These are phyloP conservation scores for Plectus sambesii DNA, from an alignment of 1,140 invertebrate genomes.

Conservation along the genomic window DNA sequence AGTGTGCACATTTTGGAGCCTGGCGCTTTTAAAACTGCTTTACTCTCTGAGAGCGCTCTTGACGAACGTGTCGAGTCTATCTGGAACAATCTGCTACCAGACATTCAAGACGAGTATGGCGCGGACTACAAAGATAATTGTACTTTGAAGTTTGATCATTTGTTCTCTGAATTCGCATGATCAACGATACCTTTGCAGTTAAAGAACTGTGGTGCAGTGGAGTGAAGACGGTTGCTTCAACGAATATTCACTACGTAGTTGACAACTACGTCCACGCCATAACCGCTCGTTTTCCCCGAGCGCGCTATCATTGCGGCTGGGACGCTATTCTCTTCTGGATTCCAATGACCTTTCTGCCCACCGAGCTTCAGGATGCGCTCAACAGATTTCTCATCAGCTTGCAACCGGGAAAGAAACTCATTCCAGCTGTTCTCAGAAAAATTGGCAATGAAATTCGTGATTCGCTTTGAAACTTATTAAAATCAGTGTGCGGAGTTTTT, in stretches of 20 bases:
- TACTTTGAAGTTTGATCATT: too few relatives aligned
- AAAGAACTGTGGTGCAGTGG: conserved; percentile 29
- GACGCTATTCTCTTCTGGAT: conserved; percentile 30
- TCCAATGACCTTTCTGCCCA: conserved; percentile 28
- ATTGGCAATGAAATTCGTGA: too few relatives aligned
- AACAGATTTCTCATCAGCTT: too few relatives aligned
- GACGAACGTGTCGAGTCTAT: conserved; percentile 27
- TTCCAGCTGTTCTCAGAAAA: too few relatives aligned
- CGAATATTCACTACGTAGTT: conserved; percentile 31
- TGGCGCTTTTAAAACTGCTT: too few relatives aligned
- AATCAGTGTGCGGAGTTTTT: too few relatives aligned
- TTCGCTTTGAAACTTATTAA: too few relatives aligned
- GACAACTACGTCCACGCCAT: conserved; percentile 37
- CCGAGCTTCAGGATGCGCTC: too few relatives aligned
- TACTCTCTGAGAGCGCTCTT: conserved; percentile 29
- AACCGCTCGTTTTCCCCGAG: conserved; percentile 31
- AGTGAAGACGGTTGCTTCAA: conserved; percentile 18
- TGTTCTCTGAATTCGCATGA: too few relatives aligned
- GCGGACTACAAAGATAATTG: conserved; percentile 35
- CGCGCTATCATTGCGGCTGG: conserved; percentile 33
- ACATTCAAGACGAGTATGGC: conserved; percentile 32
- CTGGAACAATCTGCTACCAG: conserved; percentile 25
- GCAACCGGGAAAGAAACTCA: too few relatives aligned
- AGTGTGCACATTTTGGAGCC: too few relatives aligned
- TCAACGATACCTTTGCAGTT: conserved; percentile 22